Base-by-base conservation (phyloP, 2,797 vertebrate genomes). In the Merluccius polli region DNA sequence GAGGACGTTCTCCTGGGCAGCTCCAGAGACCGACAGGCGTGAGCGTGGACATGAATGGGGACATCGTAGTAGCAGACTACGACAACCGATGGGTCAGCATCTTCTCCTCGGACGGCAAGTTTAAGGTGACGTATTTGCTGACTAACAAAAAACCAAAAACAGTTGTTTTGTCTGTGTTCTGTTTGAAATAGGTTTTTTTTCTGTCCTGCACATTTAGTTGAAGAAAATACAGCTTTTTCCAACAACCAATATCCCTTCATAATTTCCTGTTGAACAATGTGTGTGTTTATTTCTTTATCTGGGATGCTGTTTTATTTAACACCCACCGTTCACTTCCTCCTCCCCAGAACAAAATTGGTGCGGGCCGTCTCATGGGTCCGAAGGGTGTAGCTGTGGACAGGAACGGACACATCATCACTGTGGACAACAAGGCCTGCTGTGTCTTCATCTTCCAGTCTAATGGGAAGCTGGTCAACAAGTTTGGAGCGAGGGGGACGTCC, bases 31-130 rank as follows among this genome's bases (percentile, higher is more conserved):
- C 97, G 0, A 98, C 97, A 0, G 97, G 97, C 0, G 96, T 98
- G 74, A 95, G 96, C 0, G 95, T 98, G 72, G 96, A 98, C 91
- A 92, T 93, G 83, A 97, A 96, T 0, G 97, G 97, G 0, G 97
- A 98, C 90, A 97, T 98, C 70, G 96, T 98, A 4, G 95, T 98
- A 30, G 96, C 97, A 0, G 97, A 98, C 88, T 98, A 98, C 7
- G 97, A 98, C 94, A 99, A 99, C 91, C 94, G 96, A 88, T 99
- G 97, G 97, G 96, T 98, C 91, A 98, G 97, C 90, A 96, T 98
- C 86, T 99, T 99, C 89, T 96, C 96, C 1, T 93, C 97, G 0
- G 97, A 99, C 63, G 97, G 97, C 71, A 98, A 98, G 87, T 99
- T 99, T 87, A 99, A 98, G 96, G 97, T 92, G 73, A 80, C 77